phyloP scores from a whole-genome alignment of 2,113 vertebrate species.

The Rallus limicola region DNA sequence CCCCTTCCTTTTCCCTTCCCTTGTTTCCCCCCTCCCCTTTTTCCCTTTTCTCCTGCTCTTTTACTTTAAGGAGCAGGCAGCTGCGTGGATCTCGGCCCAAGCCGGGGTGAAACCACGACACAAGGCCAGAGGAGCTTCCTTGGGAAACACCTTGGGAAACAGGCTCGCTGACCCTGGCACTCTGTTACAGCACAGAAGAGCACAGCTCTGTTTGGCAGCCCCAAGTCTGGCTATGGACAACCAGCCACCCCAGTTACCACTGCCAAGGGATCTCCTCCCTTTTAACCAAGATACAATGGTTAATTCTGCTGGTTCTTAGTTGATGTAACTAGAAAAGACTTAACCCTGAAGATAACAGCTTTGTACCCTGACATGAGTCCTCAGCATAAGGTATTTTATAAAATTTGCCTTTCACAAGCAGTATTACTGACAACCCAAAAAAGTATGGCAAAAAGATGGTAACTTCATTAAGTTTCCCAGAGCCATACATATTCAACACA shows the following conservation, averaged over 20 bases:
- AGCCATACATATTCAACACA: neutral
- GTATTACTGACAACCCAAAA: neutral
- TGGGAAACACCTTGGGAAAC: neutral
- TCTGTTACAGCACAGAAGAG: neutral
- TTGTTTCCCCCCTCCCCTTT: no score
- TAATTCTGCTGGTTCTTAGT: neutral
- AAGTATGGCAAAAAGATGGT: neutral
- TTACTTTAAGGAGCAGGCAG: no score
- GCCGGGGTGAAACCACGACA: no score
- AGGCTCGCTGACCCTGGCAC: neutral
- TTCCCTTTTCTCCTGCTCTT: no score
- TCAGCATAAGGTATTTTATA: neutral
- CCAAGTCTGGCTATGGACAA: neutral
- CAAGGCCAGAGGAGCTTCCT: neutral
- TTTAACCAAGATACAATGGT: neutral
- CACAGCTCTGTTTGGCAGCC: neutral
- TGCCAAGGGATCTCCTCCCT: neutral
- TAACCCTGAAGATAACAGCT: neutral
- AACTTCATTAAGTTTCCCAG: neutral
- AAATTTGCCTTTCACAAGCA: neutral
- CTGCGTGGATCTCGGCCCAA: no score
- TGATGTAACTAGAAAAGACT: neutral
- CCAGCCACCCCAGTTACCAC: neutral
- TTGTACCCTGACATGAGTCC: rapidly evolving
- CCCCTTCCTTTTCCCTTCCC: no score